phyloP scores from a whole-genome alignment of 1,140 invertebrate genomes.

The Trypoxylus dichotomus region DNA sequence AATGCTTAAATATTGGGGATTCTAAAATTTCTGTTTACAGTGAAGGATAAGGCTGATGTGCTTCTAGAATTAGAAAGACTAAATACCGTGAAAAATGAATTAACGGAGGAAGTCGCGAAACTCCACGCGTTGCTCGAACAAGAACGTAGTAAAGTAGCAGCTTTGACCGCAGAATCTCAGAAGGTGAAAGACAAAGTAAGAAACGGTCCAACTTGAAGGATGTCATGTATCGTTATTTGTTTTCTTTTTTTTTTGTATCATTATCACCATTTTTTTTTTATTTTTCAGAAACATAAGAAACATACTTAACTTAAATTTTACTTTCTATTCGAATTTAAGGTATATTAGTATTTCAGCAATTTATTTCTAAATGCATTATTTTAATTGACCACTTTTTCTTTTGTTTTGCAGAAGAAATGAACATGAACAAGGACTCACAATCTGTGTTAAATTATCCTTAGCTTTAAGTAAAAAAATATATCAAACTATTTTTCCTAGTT shows the following conservation, averaged over 20 bases:
- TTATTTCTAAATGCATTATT: neutral
- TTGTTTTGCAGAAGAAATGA: constrained; percentile 3
- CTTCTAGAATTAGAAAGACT: constrained; percentile 74
- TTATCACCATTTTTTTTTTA: neutral
- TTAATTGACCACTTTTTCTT: neutral
- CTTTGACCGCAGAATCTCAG: constrained; percentile 27
- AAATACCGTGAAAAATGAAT: constrained; percentile 69
- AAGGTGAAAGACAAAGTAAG: constrained; percentile 33
- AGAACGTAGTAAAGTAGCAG: constrained; percentile 69
- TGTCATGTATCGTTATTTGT: neutral
- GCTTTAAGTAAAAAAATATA: constrained; percentile 12
- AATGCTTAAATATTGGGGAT: neutral
- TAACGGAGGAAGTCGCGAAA: constrained; percentile 69
- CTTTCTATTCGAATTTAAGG: constrained; percentile 15
- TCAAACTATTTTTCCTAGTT: neutral
- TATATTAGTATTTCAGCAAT: neutral
- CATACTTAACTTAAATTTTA: constrained; percentile 27
- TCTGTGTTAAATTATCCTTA: constrained; percentile 9
- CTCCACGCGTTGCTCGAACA: constrained; percentile 76
- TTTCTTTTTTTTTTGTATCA: neutral
- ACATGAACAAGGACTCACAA: neutral
- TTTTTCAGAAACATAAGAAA: constrained; percentile 30
- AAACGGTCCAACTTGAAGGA: neutral
- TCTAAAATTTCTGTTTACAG: constrained; percentile 52
- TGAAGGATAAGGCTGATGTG: constrained; percentile 78